Conservation (phyloP, 2,797 vertebrate genomes). For the Neostethus bicornis region DNA sequence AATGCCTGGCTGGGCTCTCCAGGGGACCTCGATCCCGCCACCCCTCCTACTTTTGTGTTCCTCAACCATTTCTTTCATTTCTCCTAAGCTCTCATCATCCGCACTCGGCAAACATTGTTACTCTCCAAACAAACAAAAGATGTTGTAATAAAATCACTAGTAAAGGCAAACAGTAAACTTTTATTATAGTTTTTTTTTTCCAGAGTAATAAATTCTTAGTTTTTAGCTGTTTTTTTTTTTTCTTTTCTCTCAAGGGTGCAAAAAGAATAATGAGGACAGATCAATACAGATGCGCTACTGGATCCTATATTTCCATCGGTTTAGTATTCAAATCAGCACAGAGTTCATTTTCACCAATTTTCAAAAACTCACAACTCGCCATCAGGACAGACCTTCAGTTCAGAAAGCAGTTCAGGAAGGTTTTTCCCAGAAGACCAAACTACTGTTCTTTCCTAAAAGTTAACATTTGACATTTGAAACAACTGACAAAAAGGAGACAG, state of each 20-base stretch:
- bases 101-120: constrained; percentile 54
- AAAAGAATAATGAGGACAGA: constrained; percentile 35
- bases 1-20: constrained; percentile 76
- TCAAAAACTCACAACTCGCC: constrained; percentile 6
- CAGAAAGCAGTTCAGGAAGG: too few relatives aligned
- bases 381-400: constrained; percentile 14
- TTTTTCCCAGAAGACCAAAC: too few relatives aligned
- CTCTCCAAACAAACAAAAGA: constrained; percentile 52
- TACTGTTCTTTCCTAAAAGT: background rate
- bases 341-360: constrained; percentile 28
- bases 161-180: constrained; percentile 42
- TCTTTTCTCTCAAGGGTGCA: constrained; percentile 34
- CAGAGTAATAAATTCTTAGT: constrained; percentile 27
- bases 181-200: constrained; percentile 37
- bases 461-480: background rate
- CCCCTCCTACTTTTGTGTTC: constrained; percentile 46
- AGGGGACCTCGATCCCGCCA: constrained; percentile 67
- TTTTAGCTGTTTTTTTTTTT: constrained; percentile 45
- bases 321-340: constrained; percentile 22
- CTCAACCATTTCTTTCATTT: constrained; percentile 45
- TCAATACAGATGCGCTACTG: constrained; percentile 38
- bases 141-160: constrained; percentile 27
- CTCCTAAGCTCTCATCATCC: constrained; percentile 37
- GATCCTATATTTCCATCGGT: constrained; percentile 45
- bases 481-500: constrained; percentile 9